Conservation (phyloP, 2,888 invertebrate genomes). For the Nineta flava region DNA sequence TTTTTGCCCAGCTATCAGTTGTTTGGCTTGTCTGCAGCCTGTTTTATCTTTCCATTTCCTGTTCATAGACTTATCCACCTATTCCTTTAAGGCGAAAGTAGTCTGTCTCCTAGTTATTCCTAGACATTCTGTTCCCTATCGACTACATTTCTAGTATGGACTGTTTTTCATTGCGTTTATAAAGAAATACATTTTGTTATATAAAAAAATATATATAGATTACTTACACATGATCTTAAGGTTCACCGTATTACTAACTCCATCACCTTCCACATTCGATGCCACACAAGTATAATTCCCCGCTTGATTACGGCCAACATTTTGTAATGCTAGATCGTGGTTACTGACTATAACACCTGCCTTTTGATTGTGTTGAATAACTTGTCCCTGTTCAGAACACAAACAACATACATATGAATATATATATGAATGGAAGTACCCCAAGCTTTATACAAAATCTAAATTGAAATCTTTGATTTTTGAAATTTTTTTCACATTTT, state of each 20-base stretch:
- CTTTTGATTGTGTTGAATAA: conserved; percentile 71
- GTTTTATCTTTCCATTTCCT: too few relatives aligned
- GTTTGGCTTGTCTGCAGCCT: too few relatives aligned
- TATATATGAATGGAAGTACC: too few relatives aligned
- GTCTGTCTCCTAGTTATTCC: too few relatives aligned
- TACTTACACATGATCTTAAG: conserved; percentile 85
- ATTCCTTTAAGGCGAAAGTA: too few relatives aligned
- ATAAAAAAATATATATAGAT: background rate
- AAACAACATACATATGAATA: conserved; percentile 4
- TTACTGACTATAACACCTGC: conserved; percentile 77
- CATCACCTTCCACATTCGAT: conserved; percentile 83
- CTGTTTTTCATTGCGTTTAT: too few relatives aligned
- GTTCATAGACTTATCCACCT: too few relatives aligned
- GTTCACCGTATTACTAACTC: conserved; percentile 62
- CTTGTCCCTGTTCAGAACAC: conserved; percentile 47
- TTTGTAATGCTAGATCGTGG: conserved; percentile 65
- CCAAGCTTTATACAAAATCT: background rate
- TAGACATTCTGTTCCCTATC: too few relatives aligned
- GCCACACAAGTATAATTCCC: conserved; percentile 82
- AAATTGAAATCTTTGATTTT: conserved; percentile 1
- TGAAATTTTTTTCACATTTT: too few relatives aligned
- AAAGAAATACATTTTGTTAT: too few relatives aligned
- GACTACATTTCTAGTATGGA: too few relatives aligned
- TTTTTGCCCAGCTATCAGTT: too few relatives aligned
- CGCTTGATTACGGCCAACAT: conserved; percentile 62